Percentiles rank a stretch among this genome's conserved stretches.
phyloP scores from a whole-genome alignment of 2,113 vertebrate genomes.

The Aramus guarauna region DNA sequence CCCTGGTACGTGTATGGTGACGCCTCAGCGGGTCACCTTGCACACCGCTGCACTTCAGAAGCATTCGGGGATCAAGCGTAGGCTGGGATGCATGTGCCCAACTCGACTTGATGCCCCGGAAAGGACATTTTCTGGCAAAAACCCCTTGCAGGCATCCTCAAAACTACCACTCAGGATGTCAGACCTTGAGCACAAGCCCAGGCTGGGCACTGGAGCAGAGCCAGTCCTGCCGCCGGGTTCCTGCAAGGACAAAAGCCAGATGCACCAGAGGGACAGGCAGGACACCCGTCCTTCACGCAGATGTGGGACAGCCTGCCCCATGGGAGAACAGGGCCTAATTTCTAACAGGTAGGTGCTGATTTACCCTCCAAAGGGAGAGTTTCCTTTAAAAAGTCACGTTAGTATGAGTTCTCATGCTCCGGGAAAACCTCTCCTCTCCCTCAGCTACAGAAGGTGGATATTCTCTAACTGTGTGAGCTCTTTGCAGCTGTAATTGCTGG shows the following conservation, averaged over 20 bases:
- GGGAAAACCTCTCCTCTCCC: not conserved
- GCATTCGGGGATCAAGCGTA: too few species aligned
- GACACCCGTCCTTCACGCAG: too few species aligned
- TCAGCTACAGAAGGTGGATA: not conserved
- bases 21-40: not conserved
- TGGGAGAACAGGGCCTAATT: fast-evolving
- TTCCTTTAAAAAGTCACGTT: not conserved
- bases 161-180: not conserved
- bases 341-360: not conserved
- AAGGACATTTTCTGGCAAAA: not conserved
- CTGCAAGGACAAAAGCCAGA: not conserved
- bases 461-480: not conserved
- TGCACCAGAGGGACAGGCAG: not conserved
- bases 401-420: not conserved
- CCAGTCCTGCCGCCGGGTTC: not conserved
- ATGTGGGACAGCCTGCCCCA: not conserved
- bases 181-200: not conserved
- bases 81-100: not conserved
- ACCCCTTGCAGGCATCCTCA: not conserved
- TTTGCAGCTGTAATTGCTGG: not conserved
- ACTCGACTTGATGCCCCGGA: not conserved
- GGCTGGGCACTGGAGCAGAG: not conserved
- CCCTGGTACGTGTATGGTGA: not conserved
- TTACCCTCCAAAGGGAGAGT: not conserved
- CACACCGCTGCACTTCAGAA: not conserved